These are phyloP conservation scores for Ectobius pallidus DNA, from an alignment of 2,888 invertebrate species.

Conservation along the genomic window DNA sequence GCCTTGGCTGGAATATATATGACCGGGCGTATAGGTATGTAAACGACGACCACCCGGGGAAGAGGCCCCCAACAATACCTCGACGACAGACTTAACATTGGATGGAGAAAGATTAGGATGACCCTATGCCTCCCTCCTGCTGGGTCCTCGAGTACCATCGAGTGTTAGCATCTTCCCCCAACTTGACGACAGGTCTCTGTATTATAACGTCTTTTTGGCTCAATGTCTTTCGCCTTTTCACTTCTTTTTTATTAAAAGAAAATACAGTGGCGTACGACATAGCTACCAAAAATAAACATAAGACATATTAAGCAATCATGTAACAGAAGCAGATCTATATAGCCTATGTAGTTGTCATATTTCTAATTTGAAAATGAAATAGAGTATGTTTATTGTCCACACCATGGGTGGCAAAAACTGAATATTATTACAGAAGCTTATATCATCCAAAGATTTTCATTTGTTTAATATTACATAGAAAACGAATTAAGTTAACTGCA, in stretches of 20 bases:
- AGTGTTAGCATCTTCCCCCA: neutral
- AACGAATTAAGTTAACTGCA: too few species aligned
- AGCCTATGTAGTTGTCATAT: too few species aligned
- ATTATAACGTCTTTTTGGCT: slow-evolving; percentile 20
- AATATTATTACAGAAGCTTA: too few species aligned
- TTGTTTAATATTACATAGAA: too few species aligned
- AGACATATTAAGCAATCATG: too few species aligned
- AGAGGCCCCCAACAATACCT: slow-evolving; percentile 34
- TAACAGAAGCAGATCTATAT: too few species aligned
- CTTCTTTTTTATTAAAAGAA: neutral
- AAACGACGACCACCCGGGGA: slow-evolving; percentile 36
- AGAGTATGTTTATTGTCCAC: too few species aligned
- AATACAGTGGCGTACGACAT: neutral
- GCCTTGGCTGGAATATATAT: slow-evolving; percentile 29
- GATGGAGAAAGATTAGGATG: slow-evolving; percentile 36
- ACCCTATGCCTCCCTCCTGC: slow-evolving; percentile 34
- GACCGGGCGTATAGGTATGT: slow-evolving; percentile 31
- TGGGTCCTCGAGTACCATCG: slow-evolving; percentile 22
- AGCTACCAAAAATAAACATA: neutral
- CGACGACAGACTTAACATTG: slow-evolving; percentile 38
- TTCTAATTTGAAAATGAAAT: too few species aligned
- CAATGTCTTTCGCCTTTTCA: neutral
- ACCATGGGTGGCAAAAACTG: too few species aligned
- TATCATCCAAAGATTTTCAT: too few species aligned
- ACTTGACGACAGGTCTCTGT: slow-evolving; percentile 26